Percentiles rank a stretch among this genome's conserved stretches.
phyloP scores from a whole-genome alignment of 2,113 vertebrate species.

The Leptocoma aspasia region DNA sequence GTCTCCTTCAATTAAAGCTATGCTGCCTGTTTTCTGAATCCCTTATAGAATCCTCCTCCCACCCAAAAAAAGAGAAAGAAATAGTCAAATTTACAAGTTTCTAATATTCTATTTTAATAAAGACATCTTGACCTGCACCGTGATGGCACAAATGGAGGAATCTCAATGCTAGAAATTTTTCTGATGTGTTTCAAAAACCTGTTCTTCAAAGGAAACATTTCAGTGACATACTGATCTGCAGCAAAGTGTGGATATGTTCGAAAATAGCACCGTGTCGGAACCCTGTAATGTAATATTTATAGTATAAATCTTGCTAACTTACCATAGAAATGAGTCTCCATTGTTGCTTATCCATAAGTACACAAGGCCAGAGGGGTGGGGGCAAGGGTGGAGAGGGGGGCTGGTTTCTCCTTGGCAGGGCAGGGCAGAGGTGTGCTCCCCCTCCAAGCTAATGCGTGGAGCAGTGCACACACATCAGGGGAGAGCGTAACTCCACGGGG shows the following conservation, averaged over 20 bases:
- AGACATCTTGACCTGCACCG: not conserved
- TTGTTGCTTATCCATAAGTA: constrained; percentile 36
- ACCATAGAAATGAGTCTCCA: constrained; percentile 40
- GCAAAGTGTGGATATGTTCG: not conserved
- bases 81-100: constrained; percentile 2
- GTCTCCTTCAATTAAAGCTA: constrained; percentile 57
- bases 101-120: constrained; percentile 22
- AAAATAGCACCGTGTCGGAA: constrained; percentile 4
- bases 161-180: constrained; percentile 7
- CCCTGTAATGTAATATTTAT: constrained; percentile 46
- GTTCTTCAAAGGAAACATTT: constrained; percentile 41
- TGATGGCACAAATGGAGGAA: not conserved
- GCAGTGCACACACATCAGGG: not conserved
- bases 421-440: constrained; percentile 12
- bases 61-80: not conserved
- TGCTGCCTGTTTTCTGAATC: not conserved
- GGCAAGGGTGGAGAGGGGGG: not conserved
- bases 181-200: constrained; percentile 11
- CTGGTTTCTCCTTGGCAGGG: not conserved
- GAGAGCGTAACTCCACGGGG: not conserved
- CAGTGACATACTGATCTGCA: constrained; percentile 19
- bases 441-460: not conserved
- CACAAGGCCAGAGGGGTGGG: not conserved
- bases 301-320: constrained; percentile 33
- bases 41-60: not conserved